Evolutionary conservation across 1,140 invertebrate genomes (phyloP), one percentile per base, ranked within the genome.

Genomic region (Oncopodura yosiiana): DNA sequence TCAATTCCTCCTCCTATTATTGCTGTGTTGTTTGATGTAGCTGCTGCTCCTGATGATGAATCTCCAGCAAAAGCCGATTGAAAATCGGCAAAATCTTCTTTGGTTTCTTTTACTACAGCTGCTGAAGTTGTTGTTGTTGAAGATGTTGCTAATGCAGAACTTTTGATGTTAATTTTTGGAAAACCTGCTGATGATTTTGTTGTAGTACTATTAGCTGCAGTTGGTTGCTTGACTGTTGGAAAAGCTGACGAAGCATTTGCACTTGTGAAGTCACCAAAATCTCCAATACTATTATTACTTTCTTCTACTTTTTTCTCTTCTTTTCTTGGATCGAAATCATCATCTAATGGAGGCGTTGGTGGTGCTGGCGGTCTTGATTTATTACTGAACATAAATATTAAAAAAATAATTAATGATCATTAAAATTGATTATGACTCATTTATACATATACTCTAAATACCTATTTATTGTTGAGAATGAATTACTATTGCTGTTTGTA

Each of bases 181-280:
- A 23, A 21, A 24, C 24, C 26, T 24, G 41, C 36, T 37, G 32
- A 16, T 32, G 19, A 26, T 24, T 8, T 26, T 30, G 30, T 19
- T 23, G 12, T 27, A 6, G 18, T 37, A 55, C 49, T 16, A 32
- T 27, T n/a, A 26, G 42, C 30, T 27, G 48, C 14, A 8, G 23
- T 11, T 36, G 34, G 23, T n/a, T 49, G 36, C 26, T 27, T 14
- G 26, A 49, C 34, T 12, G 48, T 53, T 18, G 56, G 42, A 26
- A 68, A 32, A 23, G 63, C 49, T 37, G 63, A 19, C 30, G 63
- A 67, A 2, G 71, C 72, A 67, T 86, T 86, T 8, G 83, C 86
- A 53, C 78, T 77, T 18, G 80, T 73, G 70, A 92, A 93, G 69
- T 90, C 86, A 1, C 85, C 85, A 70, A 90, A 88, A 41, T 87